phyloP scores from a whole-genome alignment of 2,113 vertebrate species.

The Vidua macroura region DNA sequence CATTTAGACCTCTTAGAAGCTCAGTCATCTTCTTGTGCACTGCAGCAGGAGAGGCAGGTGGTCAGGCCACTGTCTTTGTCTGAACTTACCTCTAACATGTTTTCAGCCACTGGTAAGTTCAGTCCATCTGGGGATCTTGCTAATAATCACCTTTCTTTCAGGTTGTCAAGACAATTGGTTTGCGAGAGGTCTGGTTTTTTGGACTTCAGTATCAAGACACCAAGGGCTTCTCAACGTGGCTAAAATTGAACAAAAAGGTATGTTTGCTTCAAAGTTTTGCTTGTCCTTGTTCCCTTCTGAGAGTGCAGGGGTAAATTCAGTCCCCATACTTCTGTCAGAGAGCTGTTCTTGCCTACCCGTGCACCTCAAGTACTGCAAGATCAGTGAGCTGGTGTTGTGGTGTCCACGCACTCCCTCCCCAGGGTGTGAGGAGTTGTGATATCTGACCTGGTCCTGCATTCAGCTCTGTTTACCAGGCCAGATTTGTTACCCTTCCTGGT shows the following conservation, averaged over 20 bases:
- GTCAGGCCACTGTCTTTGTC: not conserved
- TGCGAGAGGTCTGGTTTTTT: constrained; percentile 98
- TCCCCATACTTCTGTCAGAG: not conserved
- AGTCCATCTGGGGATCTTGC: not conserved
- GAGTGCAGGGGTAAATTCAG: not conserved
- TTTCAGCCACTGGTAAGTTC: not conserved
- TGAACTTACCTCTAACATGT: not conserved
- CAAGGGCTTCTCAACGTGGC: constrained; percentile 96
- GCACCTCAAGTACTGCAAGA: not conserved
- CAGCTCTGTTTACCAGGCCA: not conserved
- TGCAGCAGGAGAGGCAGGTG: not conserved
- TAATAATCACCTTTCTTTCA: constrained; percentile 49
- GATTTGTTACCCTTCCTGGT: not conserved
- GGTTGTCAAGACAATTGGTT: constrained; percentile 98
- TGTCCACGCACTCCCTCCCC: not conserved
- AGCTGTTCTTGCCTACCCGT: not conserved
- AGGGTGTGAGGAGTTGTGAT: not conserved
- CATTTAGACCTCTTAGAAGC: not conserved
- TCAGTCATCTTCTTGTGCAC: rapidly evolving
- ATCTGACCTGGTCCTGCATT: not conserved
- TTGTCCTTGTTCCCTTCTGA: not conserved
- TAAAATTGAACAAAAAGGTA: constrained; percentile 99
- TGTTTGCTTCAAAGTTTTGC: not conserved
- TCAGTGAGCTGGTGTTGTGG: not conserved
- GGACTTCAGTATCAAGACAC: constrained; percentile 98